A percentile compares a stretch with the other conserved stretches of the same genome.
Evolutionary conservation across 2,797 vertebrate species (phyloP).

Genomic region (Pristis pectinata): DNA sequence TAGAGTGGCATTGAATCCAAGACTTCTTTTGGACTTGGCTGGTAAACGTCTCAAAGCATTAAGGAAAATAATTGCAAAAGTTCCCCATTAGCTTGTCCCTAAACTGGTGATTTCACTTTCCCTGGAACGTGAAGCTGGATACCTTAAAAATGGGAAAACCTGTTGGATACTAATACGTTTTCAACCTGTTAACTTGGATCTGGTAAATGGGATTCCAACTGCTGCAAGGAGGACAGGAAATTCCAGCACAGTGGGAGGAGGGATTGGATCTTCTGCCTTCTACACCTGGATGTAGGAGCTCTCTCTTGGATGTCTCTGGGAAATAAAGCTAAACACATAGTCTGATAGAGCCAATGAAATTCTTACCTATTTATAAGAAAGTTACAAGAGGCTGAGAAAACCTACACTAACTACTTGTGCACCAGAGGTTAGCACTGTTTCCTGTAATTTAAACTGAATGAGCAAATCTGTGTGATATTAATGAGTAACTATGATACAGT

Average conservation of each 20-base stretch:
- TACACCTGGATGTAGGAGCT: not conserved
- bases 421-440: no score
- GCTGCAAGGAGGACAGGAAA: not conserved
- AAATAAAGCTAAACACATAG: not conserved
- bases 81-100: not conserved
- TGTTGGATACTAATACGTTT: no score
- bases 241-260: not conserved
- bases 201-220: not conserved
- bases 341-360: not conserved
- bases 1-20: not conserved
- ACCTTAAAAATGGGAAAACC: no score
- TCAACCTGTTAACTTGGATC: no score
- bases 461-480: not conserved
- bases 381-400: no score
- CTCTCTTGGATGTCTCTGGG: not conserved
- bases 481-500: not conserved
- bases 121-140: no score
- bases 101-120: no score
- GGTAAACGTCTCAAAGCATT: not conserved
- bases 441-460: not conserved
- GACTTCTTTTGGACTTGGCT: not conserved
- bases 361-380: no score
- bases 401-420: no score
- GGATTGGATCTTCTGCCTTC: not conserved
- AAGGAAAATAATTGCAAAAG: not conserved